Percentiles rank a stretch among this genome's conserved stretches.
phyloP scores from a whole-genome alignment of 1,140 invertebrate species.

The Drosophila repletoides region DNA sequence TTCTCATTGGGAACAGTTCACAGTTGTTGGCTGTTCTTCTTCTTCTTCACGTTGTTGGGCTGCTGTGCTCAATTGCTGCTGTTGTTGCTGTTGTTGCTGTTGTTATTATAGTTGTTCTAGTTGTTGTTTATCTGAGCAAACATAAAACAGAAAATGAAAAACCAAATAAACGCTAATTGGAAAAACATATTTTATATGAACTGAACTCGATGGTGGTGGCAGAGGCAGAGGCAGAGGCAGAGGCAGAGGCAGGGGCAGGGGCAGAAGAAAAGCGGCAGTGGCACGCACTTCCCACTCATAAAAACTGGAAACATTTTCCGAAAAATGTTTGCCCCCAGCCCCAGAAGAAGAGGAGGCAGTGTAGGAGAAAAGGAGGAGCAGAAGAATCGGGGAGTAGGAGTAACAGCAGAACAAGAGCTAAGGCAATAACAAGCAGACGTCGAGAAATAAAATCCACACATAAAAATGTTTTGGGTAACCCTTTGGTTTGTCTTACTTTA shows the following conservation, averaged over 20 bases:
- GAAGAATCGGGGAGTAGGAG: too few relatives aligned
- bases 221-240: not conserved
- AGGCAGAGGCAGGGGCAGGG: not conserved
- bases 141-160: conserved; percentile 78
- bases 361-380: not conserved
- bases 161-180: conserved; percentile 80
- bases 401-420: too few relatives aligned
- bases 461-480: conserved; percentile 72
- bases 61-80: conserved; percentile 58
- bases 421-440: conserved; percentile 43
- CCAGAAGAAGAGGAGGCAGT: too few relatives aligned
- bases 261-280: not conserved
- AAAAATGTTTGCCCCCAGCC: conserved; percentile 47
- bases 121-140: conserved; percentile 66
- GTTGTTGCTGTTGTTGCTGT: conserved; percentile 8
- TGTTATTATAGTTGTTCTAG: conserved; percentile 27
- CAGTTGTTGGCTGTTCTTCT: conserved; percentile 7
- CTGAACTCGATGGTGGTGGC: conserved; percentile 14
- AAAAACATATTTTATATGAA: conserved; percentile 79
- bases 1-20: conserved; percentile 35
- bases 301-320: conserved; percentile 71
- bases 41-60: not conserved
- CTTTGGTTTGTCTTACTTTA: conserved; percentile 47
- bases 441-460: conserved; percentile 52
- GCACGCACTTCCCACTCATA: conserved; percentile 74